Evolutionary conservation across 2,888 invertebrate genomes (phyloP).

Genomic region (Invenusta paracnida): DNA sequence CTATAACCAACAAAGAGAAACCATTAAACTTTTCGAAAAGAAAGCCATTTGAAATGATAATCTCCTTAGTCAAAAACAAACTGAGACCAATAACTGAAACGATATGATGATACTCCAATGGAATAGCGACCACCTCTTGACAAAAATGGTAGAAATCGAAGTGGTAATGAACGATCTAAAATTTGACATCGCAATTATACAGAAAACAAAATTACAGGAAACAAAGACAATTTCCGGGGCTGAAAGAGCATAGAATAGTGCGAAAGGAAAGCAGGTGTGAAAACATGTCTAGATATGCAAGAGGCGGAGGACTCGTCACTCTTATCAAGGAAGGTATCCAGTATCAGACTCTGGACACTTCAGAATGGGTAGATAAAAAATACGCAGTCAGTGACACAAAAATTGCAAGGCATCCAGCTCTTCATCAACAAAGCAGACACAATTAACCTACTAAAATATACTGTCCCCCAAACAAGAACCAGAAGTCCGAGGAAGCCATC

Average conservation of each 20-base stretch:
- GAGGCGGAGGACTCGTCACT: neutral
- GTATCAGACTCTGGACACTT: neutral
- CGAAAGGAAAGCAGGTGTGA: neutral
- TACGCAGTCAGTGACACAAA: neutral
- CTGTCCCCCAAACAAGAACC: neutral
- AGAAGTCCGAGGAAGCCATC: neutral
- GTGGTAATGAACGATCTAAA: too few species aligned
- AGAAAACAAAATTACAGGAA: neutral
- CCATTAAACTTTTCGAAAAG: too few species aligned
- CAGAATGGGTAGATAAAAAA: neutral
- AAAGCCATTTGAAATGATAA: too few species aligned
- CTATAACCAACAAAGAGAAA: too few species aligned
- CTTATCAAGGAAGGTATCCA: neutral
- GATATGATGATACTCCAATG: too few species aligned
- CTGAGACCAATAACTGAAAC: too few species aligned
- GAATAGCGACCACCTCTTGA: too few species aligned
- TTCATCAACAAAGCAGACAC: neutral
- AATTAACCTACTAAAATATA: neutral
- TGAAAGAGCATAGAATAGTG: neutral
- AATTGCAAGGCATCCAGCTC: neutral
- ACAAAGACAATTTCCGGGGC: neutral
- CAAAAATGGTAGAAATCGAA: too few species aligned
- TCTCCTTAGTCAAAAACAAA: too few species aligned
- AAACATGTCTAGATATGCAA: neutral
- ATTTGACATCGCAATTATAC: neutral